These are phyloP conservation scores for Champsocephalus gunnari DNA, from an alignment of 2,797 vertebrate species.

Conservation along the genomic window DNA sequence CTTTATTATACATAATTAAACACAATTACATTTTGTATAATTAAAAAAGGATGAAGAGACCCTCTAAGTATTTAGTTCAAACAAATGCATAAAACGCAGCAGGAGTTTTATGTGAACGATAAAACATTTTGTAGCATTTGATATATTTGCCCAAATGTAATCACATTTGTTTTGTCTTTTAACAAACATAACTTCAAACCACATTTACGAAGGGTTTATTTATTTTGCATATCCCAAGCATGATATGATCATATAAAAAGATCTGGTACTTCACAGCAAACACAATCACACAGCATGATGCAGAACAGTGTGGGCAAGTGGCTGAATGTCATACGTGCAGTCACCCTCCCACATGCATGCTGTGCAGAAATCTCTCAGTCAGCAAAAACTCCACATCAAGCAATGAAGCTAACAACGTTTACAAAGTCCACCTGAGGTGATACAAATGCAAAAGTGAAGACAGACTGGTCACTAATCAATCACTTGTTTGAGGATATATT, in stretches of 20 bases:
- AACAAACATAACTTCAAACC: neutral
- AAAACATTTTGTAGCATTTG: neutral
- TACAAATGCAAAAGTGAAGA: slow-evolving; percentile 15
- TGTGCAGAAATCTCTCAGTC: slow-evolving; percentile 77
- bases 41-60: too few relatives aligned
- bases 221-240: neutral
- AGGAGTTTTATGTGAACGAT: neutral
- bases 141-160: neutral
- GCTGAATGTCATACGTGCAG: slow-evolving; percentile 73
- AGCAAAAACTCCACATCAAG: slow-evolving; percentile 78
- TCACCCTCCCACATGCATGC: slow-evolving; percentile 65
- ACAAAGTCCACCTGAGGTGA: slow-evolving; percentile 23
- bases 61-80: neutral
- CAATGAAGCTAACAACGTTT: slow-evolving; percentile 60
- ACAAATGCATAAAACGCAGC: neutral
- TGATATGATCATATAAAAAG: neutral
- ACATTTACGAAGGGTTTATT: neutral
- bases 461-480: neutral
- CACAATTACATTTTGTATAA: too few relatives aligned
- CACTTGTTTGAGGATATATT: neutral
- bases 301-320: slow-evolving; percentile 60
- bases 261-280: slow-evolving; percentile 52
- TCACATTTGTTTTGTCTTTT: neutral
- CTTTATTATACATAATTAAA: neutral
- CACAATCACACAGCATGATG: slow-evolving; percentile 21